These are phyloP conservation scores for Pristionchus maxplancki DNA, from an alignment of 2,888 invertebrate species.

Conservation along the genomic window DNA sequence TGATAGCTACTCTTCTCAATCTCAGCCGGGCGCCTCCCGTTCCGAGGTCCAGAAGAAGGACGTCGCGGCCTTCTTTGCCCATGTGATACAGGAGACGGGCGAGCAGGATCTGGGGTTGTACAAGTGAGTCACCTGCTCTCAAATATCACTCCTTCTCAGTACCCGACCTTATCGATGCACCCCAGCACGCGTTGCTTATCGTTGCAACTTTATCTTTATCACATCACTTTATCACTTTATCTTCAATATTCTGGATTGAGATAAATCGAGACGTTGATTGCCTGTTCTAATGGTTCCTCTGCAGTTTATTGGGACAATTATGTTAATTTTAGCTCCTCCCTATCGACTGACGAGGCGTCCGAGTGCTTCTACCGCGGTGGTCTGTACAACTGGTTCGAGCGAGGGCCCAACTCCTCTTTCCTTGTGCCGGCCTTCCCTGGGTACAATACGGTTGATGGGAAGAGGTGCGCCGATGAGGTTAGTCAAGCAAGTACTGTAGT, in stretches of 20 bases:
- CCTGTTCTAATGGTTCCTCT: too few species aligned
- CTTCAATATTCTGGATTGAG: too few species aligned
- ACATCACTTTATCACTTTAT: too few species aligned
- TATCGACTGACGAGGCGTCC: conserved; percentile 67
- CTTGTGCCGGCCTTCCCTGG: conserved; percentile 63
- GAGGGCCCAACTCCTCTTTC: conserved; percentile 66
- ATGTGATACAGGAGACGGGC: conserved; percentile 76
- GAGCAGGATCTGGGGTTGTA: conserved; percentile 73
- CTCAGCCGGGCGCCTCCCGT: background rate
- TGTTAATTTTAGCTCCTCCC: conserved; percentile 56
- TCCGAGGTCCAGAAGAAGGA: conserved; percentile 67
- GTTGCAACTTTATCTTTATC: too few species aligned
- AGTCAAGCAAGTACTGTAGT: too few species aligned
- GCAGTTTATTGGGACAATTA: too few species aligned
- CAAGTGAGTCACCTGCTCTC: conserved; percentile 55
- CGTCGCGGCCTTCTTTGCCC: conserved; percentile 76
- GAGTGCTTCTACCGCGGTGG: conserved; percentile 77
- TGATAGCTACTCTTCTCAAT: background rate
- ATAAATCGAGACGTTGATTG: too few species aligned
- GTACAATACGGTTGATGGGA: conserved; percentile 64
- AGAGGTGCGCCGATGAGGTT: conserved; percentile 53
- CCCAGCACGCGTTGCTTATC: too few species aligned
- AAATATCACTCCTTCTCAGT: too few species aligned
- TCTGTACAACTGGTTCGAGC: conserved; percentile 74
- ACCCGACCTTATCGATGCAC: too few species aligned